A percentile compares a stretch with the other conserved stretches of the same genome.
Conservation (phyloP, 2,113 vertebrate species). For the Trichomycterus rosablanca region DNA sequence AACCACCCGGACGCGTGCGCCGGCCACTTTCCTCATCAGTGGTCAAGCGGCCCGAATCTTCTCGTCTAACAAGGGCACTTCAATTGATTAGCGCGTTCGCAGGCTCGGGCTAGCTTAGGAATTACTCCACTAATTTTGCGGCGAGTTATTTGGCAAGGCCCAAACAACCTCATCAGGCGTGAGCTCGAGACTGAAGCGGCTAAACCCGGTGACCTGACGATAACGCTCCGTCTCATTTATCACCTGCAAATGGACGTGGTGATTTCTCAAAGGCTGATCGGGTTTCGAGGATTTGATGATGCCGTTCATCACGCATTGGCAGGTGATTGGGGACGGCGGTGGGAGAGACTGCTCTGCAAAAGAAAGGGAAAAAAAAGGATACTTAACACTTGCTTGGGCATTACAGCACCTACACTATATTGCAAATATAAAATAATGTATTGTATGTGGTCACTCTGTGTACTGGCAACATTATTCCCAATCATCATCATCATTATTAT, state of each 20-base stretch:
- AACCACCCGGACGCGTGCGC: conserved; percentile 18
- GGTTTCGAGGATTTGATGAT: conserved; percentile 28
- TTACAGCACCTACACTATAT: too few relatives aligned
- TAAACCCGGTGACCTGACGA: conserved; percentile 25
- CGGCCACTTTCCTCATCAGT: conserved; percentile 50
- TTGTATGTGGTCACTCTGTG: too few relatives aligned
- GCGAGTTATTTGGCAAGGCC: conserved; percentile 66
- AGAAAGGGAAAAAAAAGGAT: too few relatives aligned
- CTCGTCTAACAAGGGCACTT: conserved; percentile 61
- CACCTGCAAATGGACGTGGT: conserved; percentile 21
- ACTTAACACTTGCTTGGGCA: too few relatives aligned
- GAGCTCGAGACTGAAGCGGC: not conserved
- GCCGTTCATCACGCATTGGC: conserved; percentile 33
- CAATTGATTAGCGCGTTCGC: conserved; percentile 72
- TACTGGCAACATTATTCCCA: too few relatives aligned
- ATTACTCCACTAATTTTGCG: conserved; percentile 72
- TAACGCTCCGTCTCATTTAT: conserved; percentile 13
- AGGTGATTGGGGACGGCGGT: conserved; percentile 22
- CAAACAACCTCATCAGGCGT: conserved; percentile 64
- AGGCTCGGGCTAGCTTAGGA: conserved; percentile 64
- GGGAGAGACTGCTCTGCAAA: conserved; percentile 1
- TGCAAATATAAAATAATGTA: too few relatives aligned
- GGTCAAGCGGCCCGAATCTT: conserved; percentile 69
- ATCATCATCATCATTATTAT: too few relatives aligned
- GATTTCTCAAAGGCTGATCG: conserved; percentile 21